Evolutionary conservation across 2,797 vertebrate genomes (phyloP), one percentile per base, ranked within the genome.

Genomic region (Caiman crocodilus): DNA sequence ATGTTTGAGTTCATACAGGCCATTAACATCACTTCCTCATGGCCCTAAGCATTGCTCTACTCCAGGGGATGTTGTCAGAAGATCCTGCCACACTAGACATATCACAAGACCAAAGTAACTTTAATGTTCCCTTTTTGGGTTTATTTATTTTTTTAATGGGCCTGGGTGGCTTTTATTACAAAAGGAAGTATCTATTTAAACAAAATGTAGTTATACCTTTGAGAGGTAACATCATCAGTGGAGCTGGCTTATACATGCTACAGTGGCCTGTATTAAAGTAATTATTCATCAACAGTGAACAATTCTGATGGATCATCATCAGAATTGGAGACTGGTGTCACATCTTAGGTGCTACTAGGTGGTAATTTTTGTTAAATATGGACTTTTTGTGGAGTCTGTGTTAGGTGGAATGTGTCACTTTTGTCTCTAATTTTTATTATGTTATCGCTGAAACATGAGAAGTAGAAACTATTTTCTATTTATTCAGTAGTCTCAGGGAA

Each of bases 221-320:
- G 75, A 85, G 18, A 30, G 1, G 1, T 59, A 56, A 65, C 28
- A 74, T 79, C 87, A 75, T 6, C 12, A 42, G 5, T 76, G 50
- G 3, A 69, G 5, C 15, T 76, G 42, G n/a, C 42, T 77, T 79
- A 81, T 59, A 8, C 16, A 7, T 18, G 64, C 84, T 76, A 14
- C 13, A 20, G 26, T n/a, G 56, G 42, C 8, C 21, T 87, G 15
- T 12, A 30, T 28, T 58, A 6, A 76, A 78, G n/a, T 76, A 5
- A 32, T 84, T 83, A 42, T 82, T 84, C 84, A 77, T 42, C 90
- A 83, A 32, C 25, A 59, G 8, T 14, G 83, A 67, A 13, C 10
- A 14, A 42, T 69, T 67, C 67, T 4, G 5, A 32, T 2, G 32
- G 7, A 42, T 6, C 6, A 5, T 1, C 0, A 0, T 1, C 2